phyloP scores from a whole-genome alignment of 2,113 vertebrate species.

The Equus quagga region DNA sequence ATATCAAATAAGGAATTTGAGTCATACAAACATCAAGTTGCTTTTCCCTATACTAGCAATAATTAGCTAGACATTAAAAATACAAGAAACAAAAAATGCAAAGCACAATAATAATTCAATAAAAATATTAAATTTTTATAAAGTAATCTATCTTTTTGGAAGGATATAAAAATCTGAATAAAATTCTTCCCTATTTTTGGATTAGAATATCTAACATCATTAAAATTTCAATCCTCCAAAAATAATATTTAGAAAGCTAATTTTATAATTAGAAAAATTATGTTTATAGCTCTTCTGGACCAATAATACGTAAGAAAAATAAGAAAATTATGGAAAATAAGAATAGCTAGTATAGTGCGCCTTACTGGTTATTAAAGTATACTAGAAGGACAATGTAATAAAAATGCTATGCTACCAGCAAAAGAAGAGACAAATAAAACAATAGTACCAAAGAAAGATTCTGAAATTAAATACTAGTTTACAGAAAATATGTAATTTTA shows the following conservation, averaged over 20 bases:
- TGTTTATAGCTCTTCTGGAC: neutral
- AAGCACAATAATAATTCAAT: neutral
- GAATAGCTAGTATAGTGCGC: neutral
- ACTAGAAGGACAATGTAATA: neutral
- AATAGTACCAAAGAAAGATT: neutral
- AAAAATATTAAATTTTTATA: neutral
- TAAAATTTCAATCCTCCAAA: neutral
- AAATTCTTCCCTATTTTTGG: neutral
- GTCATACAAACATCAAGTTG: neutral
- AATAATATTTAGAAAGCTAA: neutral
- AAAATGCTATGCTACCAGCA: neutral
- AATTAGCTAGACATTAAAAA: neutral
- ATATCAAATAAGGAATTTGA: slow-evolving; percentile 19
- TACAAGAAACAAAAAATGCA: neutral
- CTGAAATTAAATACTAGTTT: neutral
- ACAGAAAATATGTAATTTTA: neutral
- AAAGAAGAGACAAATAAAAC: neutral
- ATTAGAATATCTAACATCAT: neutral
- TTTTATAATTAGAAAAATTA: neutral
- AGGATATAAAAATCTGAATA: neutral
- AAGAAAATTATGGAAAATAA: neutral
- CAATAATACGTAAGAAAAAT: slow-evolving; percentile 28
- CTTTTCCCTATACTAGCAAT: neutral
- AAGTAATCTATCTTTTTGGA: neutral
- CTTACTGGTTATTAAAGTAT: neutral